A percentile compares a stretch with the other conserved stretches of the same genome.
These are phyloP conservation scores for Bovichtus diacanthus DNA, from an alignment of 2,797 vertebrate genomes.

Conservation along the genomic window DNA sequence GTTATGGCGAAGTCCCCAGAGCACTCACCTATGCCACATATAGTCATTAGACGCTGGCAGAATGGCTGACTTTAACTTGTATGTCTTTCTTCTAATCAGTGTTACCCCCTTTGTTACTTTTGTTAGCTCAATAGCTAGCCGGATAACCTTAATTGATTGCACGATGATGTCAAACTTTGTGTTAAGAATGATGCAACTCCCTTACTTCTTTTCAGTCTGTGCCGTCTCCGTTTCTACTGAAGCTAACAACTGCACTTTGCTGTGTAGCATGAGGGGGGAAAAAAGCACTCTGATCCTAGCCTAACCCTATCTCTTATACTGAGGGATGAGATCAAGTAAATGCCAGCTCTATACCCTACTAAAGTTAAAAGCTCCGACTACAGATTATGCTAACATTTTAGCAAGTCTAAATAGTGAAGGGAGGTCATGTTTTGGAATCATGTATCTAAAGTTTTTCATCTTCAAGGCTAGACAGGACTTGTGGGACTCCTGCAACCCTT, in stretches of 20 bases:
- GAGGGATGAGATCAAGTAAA: constrained; percentile 64
- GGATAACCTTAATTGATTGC: constrained; percentile 28
- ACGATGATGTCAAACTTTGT: constrained; percentile 38
- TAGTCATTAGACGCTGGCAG: background rate
- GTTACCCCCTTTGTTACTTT: constrained; percentile 9
- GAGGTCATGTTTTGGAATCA: constrained; percentile 53
- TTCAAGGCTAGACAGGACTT: constrained; percentile 71
- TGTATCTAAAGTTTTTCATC: constrained; percentile 67
- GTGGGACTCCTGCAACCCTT: constrained; percentile 63
- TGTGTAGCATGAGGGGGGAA: constrained; percentile 9
- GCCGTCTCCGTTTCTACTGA: constrained; percentile 10
- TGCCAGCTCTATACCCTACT: constrained; percentile 29
- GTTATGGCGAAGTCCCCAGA: background rate
- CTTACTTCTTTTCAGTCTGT: constrained; percentile 15
- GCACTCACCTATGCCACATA: background rate
- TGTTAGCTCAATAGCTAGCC: constrained; percentile 6
- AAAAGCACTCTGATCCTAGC: constrained; percentile 27
- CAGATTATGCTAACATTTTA: constrained; percentile 31
- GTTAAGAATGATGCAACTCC: constrained; percentile 40
- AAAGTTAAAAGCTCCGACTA: constrained; percentile 31
- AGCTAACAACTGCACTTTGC: constrained; percentile 33
- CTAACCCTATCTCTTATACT: constrained; percentile 28
- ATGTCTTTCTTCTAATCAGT: constrained; percentile 23
- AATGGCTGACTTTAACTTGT: background rate
- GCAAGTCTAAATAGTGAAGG: constrained; percentile 2